phyloP scores from a whole-genome alignment of 1,140 invertebrate genomes.

The Macrocentrus cingulum region DNA sequence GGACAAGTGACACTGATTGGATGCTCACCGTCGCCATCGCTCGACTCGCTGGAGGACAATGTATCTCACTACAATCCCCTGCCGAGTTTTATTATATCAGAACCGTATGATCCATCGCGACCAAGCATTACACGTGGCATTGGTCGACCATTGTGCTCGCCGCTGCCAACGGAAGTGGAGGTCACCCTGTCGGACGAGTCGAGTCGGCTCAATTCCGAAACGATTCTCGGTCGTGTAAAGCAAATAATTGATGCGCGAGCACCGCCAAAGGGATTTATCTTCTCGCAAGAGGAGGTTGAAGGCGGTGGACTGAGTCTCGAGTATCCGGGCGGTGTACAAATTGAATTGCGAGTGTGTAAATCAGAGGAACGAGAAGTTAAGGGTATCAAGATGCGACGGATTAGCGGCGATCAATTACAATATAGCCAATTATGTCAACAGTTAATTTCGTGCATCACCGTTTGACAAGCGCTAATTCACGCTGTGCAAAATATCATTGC shows the following conservation, averaged over 20 bases:
- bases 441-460: conserved; percentile 83
- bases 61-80: conserved; percentile 53
- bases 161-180: conserved; percentile 62
- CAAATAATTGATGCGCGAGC: conserved; percentile 78
- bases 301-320: conserved; percentile 66
- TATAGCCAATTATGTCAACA: conserved; percentile 90
- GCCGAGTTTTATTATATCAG: conserved; percentile 70
- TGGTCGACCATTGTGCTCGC: conserved; percentile 58
- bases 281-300: conserved; percentile 55
- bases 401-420: conserved; percentile 87
- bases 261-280: conserved; percentile 73
- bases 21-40: conserved; percentile 61
- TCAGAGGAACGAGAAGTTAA: conserved; percentile 74
- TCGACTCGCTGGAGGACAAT: conserved; percentile 51
- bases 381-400: conserved; percentile 85
- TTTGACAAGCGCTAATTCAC: conserved; percentile 60
- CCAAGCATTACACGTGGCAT: conserved; percentile 81
- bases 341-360: conserved; percentile 81
- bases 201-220: conserved; percentile 73
- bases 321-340: conserved; percentile 84
- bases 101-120: conserved; percentile 71
- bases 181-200: conserved; percentile 78
- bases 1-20: conserved; percentile 77
- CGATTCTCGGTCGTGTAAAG: conserved; percentile 81
- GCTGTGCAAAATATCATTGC: conserved; percentile 27